These are phyloP conservation scores for Rhagonycha lutea DNA, from an alignment of 2,888 invertebrate species.

Conservation along the genomic window DNA sequence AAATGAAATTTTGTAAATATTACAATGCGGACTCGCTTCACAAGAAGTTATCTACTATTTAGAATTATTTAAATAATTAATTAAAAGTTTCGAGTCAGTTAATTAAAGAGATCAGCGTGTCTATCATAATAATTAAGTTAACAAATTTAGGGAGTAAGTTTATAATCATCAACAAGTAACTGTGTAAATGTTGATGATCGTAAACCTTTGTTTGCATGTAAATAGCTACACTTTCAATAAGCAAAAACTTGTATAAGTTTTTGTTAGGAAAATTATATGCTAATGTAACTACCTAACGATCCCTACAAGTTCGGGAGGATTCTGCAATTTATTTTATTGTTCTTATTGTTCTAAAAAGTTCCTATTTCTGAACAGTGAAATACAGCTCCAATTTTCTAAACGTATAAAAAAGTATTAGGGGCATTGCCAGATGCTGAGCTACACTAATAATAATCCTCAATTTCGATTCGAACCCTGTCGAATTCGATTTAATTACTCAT, in stretches of 20 bases:
- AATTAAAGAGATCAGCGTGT: not conserved
- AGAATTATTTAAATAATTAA: not conserved
- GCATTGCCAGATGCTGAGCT: too few relatives aligned
- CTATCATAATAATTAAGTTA: not conserved
- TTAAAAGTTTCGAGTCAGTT: not conserved
- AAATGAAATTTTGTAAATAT: not conserved
- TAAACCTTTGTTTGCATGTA: not conserved
- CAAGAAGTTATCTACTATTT: not conserved
- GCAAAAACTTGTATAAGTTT: not conserved
- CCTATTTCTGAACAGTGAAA: too few relatives aligned
- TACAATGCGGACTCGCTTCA: not conserved
- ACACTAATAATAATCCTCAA: too few relatives aligned
- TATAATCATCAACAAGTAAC: not conserved
- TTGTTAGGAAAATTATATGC: too few relatives aligned
- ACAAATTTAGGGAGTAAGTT: not conserved
- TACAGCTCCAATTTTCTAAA: too few relatives aligned
- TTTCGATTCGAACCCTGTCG: too few relatives aligned
- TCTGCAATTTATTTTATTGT: too few relatives aligned
- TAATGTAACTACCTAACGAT: too few relatives aligned
- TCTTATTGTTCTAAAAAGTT: too few relatives aligned
- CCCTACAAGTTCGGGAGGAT: too few relatives aligned
- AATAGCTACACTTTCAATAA: not conserved
- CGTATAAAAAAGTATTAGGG: too few relatives aligned
- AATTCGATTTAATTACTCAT: too few relatives aligned
- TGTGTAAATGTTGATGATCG: not conserved